These are phyloP conservation scores for Crematogaster levior DNA, from an alignment of 2,888 invertebrate species.

Conservation along the genomic window DNA sequence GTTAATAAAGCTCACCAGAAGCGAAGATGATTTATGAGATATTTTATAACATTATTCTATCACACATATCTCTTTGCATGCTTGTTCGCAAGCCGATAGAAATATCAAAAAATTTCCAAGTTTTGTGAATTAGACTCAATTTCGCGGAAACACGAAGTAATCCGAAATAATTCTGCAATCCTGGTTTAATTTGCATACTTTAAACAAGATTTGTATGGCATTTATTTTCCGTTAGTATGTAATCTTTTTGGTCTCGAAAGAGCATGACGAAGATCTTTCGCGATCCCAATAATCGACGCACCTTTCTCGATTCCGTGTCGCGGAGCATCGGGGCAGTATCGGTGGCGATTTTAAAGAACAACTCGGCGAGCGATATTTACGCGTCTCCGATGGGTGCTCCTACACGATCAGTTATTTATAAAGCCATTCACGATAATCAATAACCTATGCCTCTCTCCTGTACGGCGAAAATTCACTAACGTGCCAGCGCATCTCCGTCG, in stretches of 20 bases:
- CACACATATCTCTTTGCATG: neutral
- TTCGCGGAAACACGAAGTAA: too few species aligned
- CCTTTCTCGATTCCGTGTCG: neutral
- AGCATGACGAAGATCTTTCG: neutral
- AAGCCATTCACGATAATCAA: conserved; percentile 85
- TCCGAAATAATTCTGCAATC: neutral
- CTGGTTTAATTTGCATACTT: neutral
- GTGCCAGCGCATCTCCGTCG: conserved; percentile 58
- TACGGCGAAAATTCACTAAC: conserved; percentile 77
- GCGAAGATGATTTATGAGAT: neutral
- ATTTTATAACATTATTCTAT: conserved; percentile 11
- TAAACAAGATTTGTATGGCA: neutral
- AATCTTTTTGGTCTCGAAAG: neutral
- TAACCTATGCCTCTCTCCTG: conserved; percentile 79
- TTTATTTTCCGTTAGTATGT: neutral
- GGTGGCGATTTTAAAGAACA: conserved; percentile 59
- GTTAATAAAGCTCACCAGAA: neutral
- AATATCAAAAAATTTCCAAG: neutral
- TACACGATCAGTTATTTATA: conserved; percentile 84
- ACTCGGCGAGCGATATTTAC: conserved; percentile 74
- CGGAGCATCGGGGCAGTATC: neutral
- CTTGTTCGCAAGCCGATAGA: neutral
- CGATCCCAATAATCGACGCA: neutral
- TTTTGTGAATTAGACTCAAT: neutral
- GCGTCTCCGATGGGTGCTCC: conserved; percentile 76